phyloP scores from a whole-genome alignment of 2,797 vertebrate species.

The Carduelis carduelis region DNA sequence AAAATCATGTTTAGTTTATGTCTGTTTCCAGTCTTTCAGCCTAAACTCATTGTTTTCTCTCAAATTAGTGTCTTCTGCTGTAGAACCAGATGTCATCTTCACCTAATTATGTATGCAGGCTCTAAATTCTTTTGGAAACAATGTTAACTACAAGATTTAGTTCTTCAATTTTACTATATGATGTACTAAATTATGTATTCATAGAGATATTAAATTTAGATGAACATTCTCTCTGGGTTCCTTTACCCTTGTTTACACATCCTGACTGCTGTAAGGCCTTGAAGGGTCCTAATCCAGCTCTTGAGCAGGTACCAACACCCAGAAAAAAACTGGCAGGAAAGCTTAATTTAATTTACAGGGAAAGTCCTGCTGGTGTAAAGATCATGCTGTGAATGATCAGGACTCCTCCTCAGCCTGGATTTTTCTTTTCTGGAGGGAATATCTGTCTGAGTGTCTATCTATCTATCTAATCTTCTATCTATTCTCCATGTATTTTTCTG shows the following conservation, averaged over 20 bases:
- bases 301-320: not conserved
- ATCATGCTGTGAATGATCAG: not conserved
- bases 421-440: not conserved
- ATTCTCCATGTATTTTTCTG: not conserved
- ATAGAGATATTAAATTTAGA: constrained; percentile 55
- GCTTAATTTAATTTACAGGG: not conserved
- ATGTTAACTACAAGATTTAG: not conserved
- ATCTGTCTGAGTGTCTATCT: not conserved
- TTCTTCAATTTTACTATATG: not conserved
- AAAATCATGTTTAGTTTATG: not conserved
- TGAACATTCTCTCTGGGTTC: constrained; percentile 5
- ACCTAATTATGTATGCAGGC: not conserved
- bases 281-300: not conserved
- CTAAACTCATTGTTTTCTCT: not conserved
- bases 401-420: not conserved
- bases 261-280: not conserved
- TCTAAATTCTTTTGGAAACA: constrained; percentile 16
- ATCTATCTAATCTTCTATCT: rapidly evolving
- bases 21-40: not conserved
- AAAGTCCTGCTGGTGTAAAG: not conserved
- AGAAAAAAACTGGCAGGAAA: not conserved
- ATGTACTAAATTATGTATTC: constrained; percentile 42
- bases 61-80: not conserved
- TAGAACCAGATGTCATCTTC: not conserved
- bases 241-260: not conserved